Percentiles rank a stretch among this genome's conserved stretches.
Evolutionary conservation across 30 jellyfish, hydroid and myxozoan species (phyloP).

Genomic region (Euphysa ruthae): DNA sequence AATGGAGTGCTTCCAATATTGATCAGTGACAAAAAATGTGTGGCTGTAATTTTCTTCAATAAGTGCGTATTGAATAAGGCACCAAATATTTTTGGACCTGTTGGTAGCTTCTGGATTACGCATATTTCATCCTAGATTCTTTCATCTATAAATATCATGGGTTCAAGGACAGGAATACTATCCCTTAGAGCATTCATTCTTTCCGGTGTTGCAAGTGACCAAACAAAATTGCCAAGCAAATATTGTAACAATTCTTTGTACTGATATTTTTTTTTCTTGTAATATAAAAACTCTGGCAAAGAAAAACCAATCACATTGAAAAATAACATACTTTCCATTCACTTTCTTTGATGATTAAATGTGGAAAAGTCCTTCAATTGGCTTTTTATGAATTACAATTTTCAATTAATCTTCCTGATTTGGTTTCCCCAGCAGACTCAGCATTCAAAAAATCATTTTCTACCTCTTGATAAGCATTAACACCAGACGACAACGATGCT

Average conservation of each 20-base stretch:
- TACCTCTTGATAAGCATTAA: slow-evolving; percentile 19
- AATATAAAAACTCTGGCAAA: slow-evolving; percentile 41
- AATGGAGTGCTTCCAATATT: too few species aligned
- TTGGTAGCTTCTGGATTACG: slow-evolving; percentile 20
- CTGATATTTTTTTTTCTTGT: too few species aligned
- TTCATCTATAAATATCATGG: slow-evolving; percentile 2
- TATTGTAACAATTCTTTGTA: too few species aligned
- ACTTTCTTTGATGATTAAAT: slow-evolving; percentile 11
- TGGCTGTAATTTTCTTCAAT: neutral
- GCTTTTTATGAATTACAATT: slow-evolving; percentile 1
- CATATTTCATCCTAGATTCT: slow-evolving; percentile 30
- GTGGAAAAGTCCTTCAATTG: slow-evolving; percentile 4
- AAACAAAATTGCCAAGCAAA: slow-evolving; percentile 44
- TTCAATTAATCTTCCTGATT: neutral
- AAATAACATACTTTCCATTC: slow-evolving; percentile 24
- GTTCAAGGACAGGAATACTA: neutral
- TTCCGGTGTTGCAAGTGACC: too few species aligned
- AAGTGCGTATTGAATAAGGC: slow-evolving; percentile 26
- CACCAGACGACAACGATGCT: slow-evolving; percentile 20
- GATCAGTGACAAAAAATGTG: slow-evolving; percentile 26
- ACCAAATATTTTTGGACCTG: slow-evolving; percentile 18
- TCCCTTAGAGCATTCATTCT: slow-evolving; percentile 25
- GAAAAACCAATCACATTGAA: slow-evolving; percentile 23
- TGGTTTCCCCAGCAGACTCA: slow-evolving; percentile 8
- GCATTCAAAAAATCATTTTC: slow-evolving; percentile 17